Percentiles rank a stretch among this genome's conserved stretches.
phyloP scores from a whole-genome alignment of 2,797 vertebrate species.

The Pangasius larnaudii region DNA sequence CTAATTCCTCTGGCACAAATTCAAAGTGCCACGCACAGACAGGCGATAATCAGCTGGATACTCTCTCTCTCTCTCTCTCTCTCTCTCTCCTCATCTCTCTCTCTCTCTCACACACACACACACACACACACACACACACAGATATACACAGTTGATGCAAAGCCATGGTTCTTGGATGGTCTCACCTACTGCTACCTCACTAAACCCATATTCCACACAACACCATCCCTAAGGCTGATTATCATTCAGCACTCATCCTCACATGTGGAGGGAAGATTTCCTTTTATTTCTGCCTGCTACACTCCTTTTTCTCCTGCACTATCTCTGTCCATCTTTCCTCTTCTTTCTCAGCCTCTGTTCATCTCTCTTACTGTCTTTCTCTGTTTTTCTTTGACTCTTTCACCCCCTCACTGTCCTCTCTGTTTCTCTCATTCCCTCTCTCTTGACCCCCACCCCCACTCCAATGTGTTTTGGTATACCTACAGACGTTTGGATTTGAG shows the following conservation, averaged over 20 bases:
- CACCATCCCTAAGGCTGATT: constrained; percentile 67
- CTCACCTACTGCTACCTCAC: constrained; percentile 65
- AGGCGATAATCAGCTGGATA: constrained; percentile 82
- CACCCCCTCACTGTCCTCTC: constrained; percentile 47
- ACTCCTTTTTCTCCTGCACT: not conserved
- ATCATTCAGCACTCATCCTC: constrained; percentile 73
- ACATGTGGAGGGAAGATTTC: constrained; percentile 66
- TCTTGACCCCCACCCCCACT: constrained; percentile 54
- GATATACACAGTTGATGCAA: constrained; percentile 32
- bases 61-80: constrained; percentile 47
- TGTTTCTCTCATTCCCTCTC: constrained; percentile 43
- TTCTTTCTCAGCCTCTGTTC: constrained; percentile 14
- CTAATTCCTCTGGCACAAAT: constrained; percentile 83
- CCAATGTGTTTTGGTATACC: constrained; percentile 76
- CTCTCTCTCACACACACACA: constrained; percentile 50
- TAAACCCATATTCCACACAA: constrained; percentile 73
- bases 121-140: constrained; percentile 4
- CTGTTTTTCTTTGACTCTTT: constrained; percentile 54
- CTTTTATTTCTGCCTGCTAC: constrained; percentile 49
- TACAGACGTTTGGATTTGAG: constrained; percentile 78
- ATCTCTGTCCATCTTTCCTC: not conserved
- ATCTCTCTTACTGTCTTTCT: constrained; percentile 51
- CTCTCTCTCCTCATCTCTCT: not conserved
- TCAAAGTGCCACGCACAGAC: constrained; percentile 79
- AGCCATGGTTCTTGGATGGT: constrained; percentile 13